A percentile compares a stretch with the other conserved stretches of the same genome.
Conservation (phyloP, 2,113 vertebrate species). For the Coptodon bakossiorum region DNA sequence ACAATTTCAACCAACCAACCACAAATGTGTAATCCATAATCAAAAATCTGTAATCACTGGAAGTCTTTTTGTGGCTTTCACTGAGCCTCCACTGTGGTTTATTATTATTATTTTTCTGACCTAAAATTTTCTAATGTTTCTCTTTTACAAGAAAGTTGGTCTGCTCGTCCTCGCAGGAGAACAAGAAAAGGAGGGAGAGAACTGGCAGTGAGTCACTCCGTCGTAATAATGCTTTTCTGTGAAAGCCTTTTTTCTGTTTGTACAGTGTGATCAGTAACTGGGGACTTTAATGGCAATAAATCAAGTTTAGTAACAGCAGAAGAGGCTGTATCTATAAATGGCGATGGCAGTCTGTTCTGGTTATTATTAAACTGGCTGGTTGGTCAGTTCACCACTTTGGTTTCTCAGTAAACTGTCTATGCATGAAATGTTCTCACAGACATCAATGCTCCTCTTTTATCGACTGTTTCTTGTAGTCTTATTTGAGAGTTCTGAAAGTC, state of each 20-base stretch:
- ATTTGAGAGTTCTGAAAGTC: neutral
- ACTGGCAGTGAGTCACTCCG: neutral
- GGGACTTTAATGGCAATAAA: neutral
- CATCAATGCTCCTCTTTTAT: neutral
- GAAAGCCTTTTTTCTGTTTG: neutral
- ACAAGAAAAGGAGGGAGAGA: neutral
- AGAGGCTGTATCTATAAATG: neutral
- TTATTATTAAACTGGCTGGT: neutral
- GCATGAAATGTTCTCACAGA: neutral
- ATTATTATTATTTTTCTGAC: neutral
- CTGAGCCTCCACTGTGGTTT: neutral
- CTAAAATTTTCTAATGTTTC: neutral
- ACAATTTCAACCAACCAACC: neutral
- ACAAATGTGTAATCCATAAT: neutral
- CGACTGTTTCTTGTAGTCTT: neutral
- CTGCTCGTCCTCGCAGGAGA: neutral
- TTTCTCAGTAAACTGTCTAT: neutral
- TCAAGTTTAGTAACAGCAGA: neutral
- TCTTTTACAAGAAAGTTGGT: neutral
- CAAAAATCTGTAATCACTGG: too few relatives aligned
- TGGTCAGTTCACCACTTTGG: neutral
- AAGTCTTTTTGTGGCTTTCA: neutral
- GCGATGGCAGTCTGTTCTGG: neutral
- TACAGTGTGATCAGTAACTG: neutral
- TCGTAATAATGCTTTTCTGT: neutral